Evolutionary conservation across 2,113 vertebrate species (phyloP), one percentile per base, ranked within the genome.

Genomic region (Terrapene triunguis): DNA sequence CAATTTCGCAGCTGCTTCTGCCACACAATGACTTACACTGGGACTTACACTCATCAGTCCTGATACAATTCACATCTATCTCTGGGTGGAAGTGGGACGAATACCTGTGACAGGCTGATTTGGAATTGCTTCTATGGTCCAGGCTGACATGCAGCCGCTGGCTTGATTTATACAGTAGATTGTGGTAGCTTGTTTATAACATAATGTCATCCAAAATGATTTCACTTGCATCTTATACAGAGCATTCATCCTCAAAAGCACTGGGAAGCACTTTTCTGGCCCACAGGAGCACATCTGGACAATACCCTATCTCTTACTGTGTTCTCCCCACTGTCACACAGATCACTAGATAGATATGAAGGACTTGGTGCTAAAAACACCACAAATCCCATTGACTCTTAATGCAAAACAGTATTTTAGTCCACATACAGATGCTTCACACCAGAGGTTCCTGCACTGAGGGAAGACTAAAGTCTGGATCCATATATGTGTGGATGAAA

Each of bases 131-230:
- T 51, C 87, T 93, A 42, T 51, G 86, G 79, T n/a, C 86, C 72
- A 44, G 55, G 55, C 24, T 95, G 92, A 84, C 90, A 94, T 29
- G 8, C 72, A 16, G 29, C n/a, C 93, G 35, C 79, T 19, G 79
- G 54, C 57, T 54, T 97, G 94, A 96, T 97, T 97, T 96, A 96
- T 92, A 11, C 62, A 91, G 90, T 44, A 78, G 83, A 83, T 2
- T 0, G 27, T 80, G 79, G 85, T 54, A 91, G 79, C 27, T 92
- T 94, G 88, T 89, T 96, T 96, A 82, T 97, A 83, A 93, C 32
- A 65, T 57, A 65, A 3, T 38, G 47, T 54, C 84, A 38, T 51
- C 78, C 80, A 42, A 95, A 96, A 93, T 92, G 78, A 93, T 95
- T 95, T 93, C 93, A 44, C 93, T 93, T 89, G 81, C 83, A 47